phyloP scores from a whole-genome alignment of 2,888 invertebrate genomes.

The Cheilosia pagana region DNA sequence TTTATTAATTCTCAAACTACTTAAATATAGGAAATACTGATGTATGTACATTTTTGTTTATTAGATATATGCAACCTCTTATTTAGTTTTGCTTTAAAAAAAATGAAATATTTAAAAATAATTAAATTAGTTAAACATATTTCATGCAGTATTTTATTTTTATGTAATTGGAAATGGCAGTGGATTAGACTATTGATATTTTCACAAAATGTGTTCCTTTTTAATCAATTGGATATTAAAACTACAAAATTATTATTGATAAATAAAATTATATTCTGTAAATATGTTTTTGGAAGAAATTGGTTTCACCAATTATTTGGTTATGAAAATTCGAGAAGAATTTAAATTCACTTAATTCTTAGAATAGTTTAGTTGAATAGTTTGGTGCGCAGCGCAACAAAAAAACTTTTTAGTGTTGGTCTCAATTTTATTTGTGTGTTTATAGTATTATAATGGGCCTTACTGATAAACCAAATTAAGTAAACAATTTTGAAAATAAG shows the following conservation, averaged over 20 bases:
- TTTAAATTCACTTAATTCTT: neutral
- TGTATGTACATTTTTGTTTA: constrained; percentile 30
- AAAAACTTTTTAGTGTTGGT: too few species aligned
- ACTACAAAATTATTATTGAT: neutral
- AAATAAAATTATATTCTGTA: neutral
- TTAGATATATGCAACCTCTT: constrained; percentile 18
- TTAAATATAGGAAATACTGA: constrained; percentile 9
- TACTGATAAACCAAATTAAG: neutral
- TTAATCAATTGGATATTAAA: constrained; percentile 12
- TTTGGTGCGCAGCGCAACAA: too few species aligned
- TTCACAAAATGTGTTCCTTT: constrained; percentile 5
- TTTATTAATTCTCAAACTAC: constrained; percentile 11
- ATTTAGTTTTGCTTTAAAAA: neutral
- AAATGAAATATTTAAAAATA: neutral
- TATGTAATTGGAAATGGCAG: constrained; percentile 66
- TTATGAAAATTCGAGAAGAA: neutral
- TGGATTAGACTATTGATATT: constrained; percentile 71
- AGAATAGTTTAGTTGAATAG: too few species aligned
- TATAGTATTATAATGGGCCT: neutral
- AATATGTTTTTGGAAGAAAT: neutral
- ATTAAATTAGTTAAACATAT: constrained; percentile 10
- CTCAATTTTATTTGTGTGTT: neutral
- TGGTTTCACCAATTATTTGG: neutral
- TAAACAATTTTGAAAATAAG: too few species aligned
- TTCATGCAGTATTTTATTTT: constrained; percentile 20